Percentiles rank a stretch among this genome's conserved stretches.
Conservation (phyloP, 2,113 vertebrate species). For the Grammomys surdaster region DNA sequence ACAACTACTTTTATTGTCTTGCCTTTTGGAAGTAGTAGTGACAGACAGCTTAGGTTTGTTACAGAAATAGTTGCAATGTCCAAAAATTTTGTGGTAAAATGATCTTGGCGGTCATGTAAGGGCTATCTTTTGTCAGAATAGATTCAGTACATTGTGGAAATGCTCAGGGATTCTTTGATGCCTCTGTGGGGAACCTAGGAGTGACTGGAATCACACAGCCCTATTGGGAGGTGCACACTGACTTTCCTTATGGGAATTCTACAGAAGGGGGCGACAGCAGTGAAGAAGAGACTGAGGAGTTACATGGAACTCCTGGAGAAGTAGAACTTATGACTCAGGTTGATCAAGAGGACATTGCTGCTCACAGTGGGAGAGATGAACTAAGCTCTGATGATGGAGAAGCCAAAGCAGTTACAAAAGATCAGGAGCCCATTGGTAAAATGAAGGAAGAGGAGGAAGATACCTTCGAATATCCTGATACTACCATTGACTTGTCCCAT, state of each 20-base stretch:
- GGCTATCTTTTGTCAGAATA: constrained; percentile 32
- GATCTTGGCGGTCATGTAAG: background rate
- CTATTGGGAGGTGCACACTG: background rate
- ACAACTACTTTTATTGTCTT: constrained; percentile 14
- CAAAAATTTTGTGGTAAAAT: constrained; percentile 20
- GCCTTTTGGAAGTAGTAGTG: constrained; percentile 28
- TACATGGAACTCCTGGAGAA: constrained; percentile 56
- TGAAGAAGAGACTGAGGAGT: constrained; percentile 82
- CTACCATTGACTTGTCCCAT: constrained; percentile 94
- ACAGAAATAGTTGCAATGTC: constrained; percentile 4
- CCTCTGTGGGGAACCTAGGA: background rate
- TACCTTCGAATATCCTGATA: constrained; percentile 93
- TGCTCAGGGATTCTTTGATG: background rate
- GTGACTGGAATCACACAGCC: background rate
- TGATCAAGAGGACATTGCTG: fast-evolving
- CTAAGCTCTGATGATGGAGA: constrained; percentile 82
- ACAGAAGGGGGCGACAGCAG: constrained; percentile 75
- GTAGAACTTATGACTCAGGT: constrained; percentile 20
- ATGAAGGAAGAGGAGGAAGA: constrained; percentile 79
- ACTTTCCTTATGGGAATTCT: background rate
- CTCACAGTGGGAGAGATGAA: constrained; percentile 62
- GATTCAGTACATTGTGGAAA: background rate
- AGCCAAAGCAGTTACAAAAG: constrained; percentile 76
- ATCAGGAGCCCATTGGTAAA: constrained; percentile 70
- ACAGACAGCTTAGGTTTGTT: constrained; percentile 35